A percentile compares a stretch with the other conserved stretches of the same genome.
phyloP scores from a whole-genome alignment of 2,888 invertebrate genomes.

The Stenichneumon culpator region DNA sequence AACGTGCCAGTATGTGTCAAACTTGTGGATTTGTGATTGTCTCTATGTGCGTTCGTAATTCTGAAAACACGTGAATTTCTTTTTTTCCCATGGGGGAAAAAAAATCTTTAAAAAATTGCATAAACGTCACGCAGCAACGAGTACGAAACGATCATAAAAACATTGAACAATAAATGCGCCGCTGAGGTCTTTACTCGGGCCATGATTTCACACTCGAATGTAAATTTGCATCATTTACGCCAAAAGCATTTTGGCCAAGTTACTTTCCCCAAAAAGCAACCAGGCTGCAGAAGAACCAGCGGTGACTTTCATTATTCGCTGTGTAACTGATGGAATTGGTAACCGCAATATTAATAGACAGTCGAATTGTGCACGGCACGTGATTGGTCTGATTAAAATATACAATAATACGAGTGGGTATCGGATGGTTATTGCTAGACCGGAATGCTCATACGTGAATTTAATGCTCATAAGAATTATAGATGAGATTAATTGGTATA shows the following conservation, averaged over 20 bases:
- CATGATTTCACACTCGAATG: background rate
- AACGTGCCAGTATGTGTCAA: slow-evolving; percentile 46
- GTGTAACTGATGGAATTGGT: no score
- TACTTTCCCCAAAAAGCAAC: background rate
- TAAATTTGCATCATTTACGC: background rate
- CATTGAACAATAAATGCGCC: background rate
- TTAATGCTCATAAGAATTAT: no score
- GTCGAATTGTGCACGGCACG: no score
- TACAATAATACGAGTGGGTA: no score
- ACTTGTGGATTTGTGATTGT: slow-evolving; percentile 51
- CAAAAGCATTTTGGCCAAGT: background rate
- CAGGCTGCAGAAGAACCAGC: no score
- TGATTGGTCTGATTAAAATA: no score
- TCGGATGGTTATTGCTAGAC: no score
- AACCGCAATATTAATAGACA: no score
- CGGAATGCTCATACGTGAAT: no score
- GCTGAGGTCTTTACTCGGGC: background rate
- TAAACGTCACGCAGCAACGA: slow-evolving; percentile 7
- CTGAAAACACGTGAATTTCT: slow-evolving; percentile 22
- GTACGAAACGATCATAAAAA: slow-evolving; percentile 26
- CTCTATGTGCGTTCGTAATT: slow-evolving; percentile 33
- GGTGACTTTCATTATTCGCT: no score
- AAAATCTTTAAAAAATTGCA: slow-evolving; percentile 24
- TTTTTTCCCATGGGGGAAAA: slow-evolving; percentile 35
- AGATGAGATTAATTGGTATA: no score